A percentile compares a stretch with the other conserved stretches of the same genome.
These are phyloP conservation scores for Pimephales promelas DNA, from an alignment of 2,113 vertebrate genomes.

Conservation along the genomic window DNA sequence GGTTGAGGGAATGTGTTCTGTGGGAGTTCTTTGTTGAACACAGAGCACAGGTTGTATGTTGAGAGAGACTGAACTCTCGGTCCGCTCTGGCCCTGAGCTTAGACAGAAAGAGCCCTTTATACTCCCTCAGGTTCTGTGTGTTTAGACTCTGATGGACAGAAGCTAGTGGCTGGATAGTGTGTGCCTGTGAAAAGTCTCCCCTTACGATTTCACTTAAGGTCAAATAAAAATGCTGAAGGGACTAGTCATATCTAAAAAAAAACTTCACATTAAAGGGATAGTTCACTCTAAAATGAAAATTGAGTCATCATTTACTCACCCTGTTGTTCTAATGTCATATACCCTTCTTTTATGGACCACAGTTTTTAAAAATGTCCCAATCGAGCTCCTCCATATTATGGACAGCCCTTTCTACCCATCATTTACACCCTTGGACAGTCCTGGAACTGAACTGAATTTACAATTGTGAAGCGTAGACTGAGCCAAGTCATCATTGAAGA, in stretches of 20 bases:
- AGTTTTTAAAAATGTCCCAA: too few species aligned
- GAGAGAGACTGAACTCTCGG: conserved; percentile 40
- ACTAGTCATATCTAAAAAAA: conserved; percentile 25
- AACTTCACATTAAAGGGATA: too few species aligned
- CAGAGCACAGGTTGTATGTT: conserved; percentile 37
- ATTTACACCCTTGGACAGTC: neutral
- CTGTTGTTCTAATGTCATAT: too few species aligned
- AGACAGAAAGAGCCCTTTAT: conserved; percentile 71
- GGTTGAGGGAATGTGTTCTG: conserved; percentile 12
- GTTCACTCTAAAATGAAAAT: too few species aligned
- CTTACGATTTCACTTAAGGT: conserved; percentile 61
- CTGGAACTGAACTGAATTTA: neutral
- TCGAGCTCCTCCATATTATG: too few species aligned
- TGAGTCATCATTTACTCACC: too few species aligned
- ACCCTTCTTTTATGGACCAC: too few species aligned
- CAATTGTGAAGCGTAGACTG: too few species aligned
- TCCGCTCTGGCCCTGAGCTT: conserved; percentile 9
- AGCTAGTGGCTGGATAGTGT: conserved; percentile 63
- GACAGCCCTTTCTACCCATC: too few species aligned
- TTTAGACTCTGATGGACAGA: conserved; percentile 71
- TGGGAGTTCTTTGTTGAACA: conserved; percentile 36
- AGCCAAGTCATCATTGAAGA: neutral
- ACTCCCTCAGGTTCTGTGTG: conserved; percentile 55
- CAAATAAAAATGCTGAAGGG: conserved; percentile 46
- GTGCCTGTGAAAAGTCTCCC: conserved; percentile 73